phyloP scores from a whole-genome alignment of 2,888 invertebrate genomes.

The Chesias legatella region DNA sequence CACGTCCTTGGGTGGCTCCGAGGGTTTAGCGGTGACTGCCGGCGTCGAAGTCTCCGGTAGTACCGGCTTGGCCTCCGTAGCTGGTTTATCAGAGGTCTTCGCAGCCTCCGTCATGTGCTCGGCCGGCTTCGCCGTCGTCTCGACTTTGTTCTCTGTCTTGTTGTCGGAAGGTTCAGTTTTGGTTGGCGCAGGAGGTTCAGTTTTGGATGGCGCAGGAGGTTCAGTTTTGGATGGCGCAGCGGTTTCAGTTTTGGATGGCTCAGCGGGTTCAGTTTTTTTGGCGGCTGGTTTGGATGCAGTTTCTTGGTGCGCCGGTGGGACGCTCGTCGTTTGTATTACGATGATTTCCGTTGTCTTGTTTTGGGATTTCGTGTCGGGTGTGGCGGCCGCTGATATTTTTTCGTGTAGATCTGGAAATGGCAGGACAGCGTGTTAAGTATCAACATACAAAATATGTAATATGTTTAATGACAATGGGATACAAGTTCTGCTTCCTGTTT shows the following conservation, averaged over 20 bases:
- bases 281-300: no score
- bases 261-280: no score
- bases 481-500: no score
- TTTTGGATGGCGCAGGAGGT: neutral
- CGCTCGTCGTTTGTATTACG: no score
- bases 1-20: conserved; percentile 32
- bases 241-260: neutral
- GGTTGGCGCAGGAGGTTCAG: neutral
- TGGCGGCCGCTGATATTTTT: no score
- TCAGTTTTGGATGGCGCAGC: neutral
- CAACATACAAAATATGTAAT: no score
- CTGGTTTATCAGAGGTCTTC: conserved; percentile 2
- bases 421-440: no score
- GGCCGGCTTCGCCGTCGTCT: neutral
- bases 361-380: no score
- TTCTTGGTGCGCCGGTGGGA: no score
- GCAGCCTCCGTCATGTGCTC: neutral
- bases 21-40: conserved; percentile 29
- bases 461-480: no score
- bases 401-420: no score
- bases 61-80: conserved; percentile 1
- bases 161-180: neutral
- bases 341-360: no score
- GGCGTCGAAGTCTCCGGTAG: conserved; percentile 21
- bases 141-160: neutral